phyloP scores from a whole-genome alignment of 1,140 invertebrate species.

The Chionoecetes opilio region DNA sequence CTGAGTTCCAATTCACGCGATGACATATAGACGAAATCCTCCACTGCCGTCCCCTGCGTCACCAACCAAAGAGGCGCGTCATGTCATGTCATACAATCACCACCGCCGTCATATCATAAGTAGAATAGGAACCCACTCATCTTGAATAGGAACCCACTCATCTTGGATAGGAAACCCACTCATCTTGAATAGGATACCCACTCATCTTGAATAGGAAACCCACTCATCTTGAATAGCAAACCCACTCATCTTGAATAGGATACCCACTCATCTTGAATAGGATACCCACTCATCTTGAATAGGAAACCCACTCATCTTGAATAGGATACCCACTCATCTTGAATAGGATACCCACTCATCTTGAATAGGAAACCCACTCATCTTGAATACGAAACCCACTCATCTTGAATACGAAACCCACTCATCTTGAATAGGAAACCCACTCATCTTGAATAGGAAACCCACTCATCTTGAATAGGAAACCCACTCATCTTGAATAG shows the following conservation, averaged over 20 bases:
- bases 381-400: no score
- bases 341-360: not conserved
- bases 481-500: not conserved
- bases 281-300: not conserved
- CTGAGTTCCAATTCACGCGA: constrained; percentile 68
- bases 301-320: not conserved
- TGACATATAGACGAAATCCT: constrained; percentile 74
- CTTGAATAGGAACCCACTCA: not conserved
- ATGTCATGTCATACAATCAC: not conserved
- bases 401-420: no score
- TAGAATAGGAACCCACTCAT: not conserved
- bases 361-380: not conserved
- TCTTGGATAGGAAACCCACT: not conserved
- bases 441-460: not conserved
- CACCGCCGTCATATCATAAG: not conserved
- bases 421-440: not conserved
- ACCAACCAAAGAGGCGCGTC: constrained; percentile 40
- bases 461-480: not conserved
- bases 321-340: no score
- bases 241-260: not conserved
- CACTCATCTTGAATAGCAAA: not conserved
- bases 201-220: not conserved
- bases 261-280: not conserved
- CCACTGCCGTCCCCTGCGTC: constrained; percentile 71
- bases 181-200: no score